A percentile compares a stretch with the other conserved stretches of the same genome.
Conservation (phyloP, 2,113 vertebrate species). For the Cryptoleucopteryx plumbea region DNA sequence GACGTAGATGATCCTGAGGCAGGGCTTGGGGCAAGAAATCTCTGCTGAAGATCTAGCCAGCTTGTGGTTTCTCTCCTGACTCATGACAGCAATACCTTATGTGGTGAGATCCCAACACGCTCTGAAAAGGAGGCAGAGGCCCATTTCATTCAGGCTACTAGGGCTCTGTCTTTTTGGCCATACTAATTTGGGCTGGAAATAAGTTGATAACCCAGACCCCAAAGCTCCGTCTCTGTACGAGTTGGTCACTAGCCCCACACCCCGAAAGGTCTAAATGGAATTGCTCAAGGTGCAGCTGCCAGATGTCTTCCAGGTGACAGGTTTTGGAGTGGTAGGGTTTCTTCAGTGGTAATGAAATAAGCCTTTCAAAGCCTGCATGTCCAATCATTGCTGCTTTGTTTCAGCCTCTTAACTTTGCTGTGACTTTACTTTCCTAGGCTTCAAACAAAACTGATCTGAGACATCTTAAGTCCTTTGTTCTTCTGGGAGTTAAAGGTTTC, state of each 20-base stretch:
- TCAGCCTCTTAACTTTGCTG: conserved; percentile 59
- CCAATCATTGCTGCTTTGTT: conserved; percentile 47
- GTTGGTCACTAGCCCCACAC: not conserved
- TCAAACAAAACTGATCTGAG: conserved; percentile 55
- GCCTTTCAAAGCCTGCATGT: conserved; percentile 16
- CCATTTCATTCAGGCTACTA: not conserved
- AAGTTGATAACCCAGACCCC: not conserved
- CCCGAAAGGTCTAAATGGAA: not conserved
- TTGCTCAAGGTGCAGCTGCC: not conserved
- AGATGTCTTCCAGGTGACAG: not conserved
- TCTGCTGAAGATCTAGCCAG: not conserved
- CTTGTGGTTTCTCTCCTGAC: not conserved
- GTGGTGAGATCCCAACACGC: not conserved
- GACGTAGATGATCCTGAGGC: not conserved
- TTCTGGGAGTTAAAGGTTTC: conserved; percentile 54
- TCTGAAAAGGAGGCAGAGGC: not conserved
- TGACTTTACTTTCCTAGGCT: conserved; percentile 42
- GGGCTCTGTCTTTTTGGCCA: not conserved
- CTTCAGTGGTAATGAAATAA: not conserved
- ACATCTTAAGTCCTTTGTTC: conserved; percentile 51
- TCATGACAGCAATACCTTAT: not conserved
- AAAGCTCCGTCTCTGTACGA: not conserved
- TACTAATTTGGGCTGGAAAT: not conserved
- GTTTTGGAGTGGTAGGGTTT: not conserved
- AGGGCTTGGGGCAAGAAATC: not conserved